These are phyloP conservation scores for Mystacornis crossleyi DNA, from an alignment of 2,113 vertebrate genomes.

Conservation along the genomic window DNA sequence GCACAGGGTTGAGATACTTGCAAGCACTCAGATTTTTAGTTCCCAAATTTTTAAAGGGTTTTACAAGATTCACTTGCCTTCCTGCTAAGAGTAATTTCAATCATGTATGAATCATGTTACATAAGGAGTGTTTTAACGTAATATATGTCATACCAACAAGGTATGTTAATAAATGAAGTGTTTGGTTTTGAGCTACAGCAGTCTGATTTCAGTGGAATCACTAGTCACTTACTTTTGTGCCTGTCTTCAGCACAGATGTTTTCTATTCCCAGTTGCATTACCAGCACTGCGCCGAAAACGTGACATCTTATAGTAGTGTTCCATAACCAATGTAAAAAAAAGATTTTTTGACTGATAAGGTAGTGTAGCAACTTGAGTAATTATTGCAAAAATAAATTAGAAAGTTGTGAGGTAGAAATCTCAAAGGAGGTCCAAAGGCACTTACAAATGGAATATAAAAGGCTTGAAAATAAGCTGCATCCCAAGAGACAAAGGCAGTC, in stretches of 20 bases:
- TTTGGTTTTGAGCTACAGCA: background rate
- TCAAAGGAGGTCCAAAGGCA: background rate
- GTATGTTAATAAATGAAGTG: background rate
- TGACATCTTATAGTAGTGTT: background rate
- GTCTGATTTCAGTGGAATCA: background rate
- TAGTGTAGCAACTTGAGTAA: constrained; percentile 25
- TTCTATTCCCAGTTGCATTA: background rate
- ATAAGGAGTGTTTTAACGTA: background rate
- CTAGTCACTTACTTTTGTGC: background rate
- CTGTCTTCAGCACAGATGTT: background rate
- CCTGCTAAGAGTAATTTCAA: background rate
- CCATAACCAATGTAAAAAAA: background rate
- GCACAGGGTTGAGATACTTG: background rate
- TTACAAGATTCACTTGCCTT: background rate
- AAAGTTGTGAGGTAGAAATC: constrained; percentile 14
- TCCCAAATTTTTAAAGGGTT: background rate
- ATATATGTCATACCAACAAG: background rate
- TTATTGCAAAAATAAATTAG: constrained; percentile 36
- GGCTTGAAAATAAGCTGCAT: background rate
- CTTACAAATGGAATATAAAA: background rate
- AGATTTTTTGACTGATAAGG: constrained; percentile 27
- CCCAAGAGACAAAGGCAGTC: background rate
- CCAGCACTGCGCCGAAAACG: background rate
- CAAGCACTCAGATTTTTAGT: background rate
- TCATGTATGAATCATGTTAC: background rate